Evolutionary conservation across 1,140 invertebrate genomes (phyloP), one percentile per base, ranked within the genome.

Genomic region (Harlomillsia oculata): DNA sequence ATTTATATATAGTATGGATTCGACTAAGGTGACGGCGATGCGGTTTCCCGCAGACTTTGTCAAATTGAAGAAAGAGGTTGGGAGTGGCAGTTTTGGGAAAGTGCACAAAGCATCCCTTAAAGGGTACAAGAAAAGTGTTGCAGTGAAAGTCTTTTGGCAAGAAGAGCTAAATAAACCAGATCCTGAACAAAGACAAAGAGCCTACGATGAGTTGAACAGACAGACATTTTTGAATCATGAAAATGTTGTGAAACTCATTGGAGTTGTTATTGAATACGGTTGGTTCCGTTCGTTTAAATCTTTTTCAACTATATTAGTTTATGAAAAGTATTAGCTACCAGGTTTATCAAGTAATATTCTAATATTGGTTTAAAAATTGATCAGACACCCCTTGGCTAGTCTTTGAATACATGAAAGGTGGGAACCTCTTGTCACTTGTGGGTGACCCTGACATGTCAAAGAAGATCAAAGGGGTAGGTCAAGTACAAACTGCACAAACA

Each of bases 231-330:
- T 60, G 2, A 48, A 60, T 14, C 58, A 60, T 32, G 52, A 55
- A 45, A 60, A 60, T 43, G 37, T 60, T 29, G 58, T 60, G 4
- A 60, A 60, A 45, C 29, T 60, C 6, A n/a, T 49, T 30, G 58
- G 58, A 55, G 44, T 60, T 44, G 58, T 60, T n/a, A n/a, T n/a
- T 13, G 43, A 60, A 34, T 32, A 55, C n/a, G 34, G 58, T 54
- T 39, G 43, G 13, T 26, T 18, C 51, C 13, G n/a, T 8, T 43
- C n/a, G 29, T n/a, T 18, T 18, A 29, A 26, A 5, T 14, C 3
- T 51, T 9, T 21, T 5, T 37, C 4, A 30, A 11, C 28, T 11
- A 40, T 18, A 3, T 21, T 23, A 11, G 20, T 36, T 3, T 26
- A 28, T 30, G 4, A 53, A 40, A n/a, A 28, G 29, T 26, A 9